Evolutionary conservation across 2,888 invertebrate genomes (phyloP).

Genomic region (Andrena minutula): DNA sequence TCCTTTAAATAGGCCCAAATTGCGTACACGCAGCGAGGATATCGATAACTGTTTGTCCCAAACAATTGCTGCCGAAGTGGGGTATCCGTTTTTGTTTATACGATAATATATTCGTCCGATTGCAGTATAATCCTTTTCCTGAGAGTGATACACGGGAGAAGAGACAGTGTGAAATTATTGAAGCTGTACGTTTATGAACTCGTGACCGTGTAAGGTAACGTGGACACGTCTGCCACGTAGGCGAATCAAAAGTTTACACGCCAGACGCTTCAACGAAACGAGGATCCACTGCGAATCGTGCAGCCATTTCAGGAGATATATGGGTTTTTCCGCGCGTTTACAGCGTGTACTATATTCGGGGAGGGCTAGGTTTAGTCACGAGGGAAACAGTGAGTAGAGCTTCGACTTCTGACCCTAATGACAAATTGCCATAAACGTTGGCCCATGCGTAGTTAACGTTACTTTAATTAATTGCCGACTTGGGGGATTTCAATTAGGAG

Average conservation of each 20-base stretch:
- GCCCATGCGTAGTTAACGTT: neutral
- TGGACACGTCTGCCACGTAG: constrained; percentile 16
- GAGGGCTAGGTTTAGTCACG: constrained; percentile 24
- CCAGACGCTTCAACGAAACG: constrained; percentile 14
- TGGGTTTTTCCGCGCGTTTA: neutral
- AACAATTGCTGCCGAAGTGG: neutral
- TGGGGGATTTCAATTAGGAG: neutral
- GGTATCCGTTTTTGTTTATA: neutral
- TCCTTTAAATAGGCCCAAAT: constrained; percentile 11
- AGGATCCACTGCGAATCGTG: constrained; percentile 40
- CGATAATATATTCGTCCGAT: neutral
- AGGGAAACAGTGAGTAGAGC: neutral
- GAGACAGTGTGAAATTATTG: constrained; percentile 27
- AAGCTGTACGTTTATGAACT: constrained; percentile 13
- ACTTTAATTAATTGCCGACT: neutral
- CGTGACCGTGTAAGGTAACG: constrained; percentile 40
- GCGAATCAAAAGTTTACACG: constrained; percentile 17
- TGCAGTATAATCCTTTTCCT: neutral
- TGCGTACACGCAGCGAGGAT: neutral
- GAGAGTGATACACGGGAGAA: neutral
- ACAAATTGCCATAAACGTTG: constrained; percentile 9
- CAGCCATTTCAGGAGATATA: constrained; percentile 7
- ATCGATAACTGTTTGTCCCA: neutral
- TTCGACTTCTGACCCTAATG: constrained; percentile 10
- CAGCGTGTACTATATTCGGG: neutral